Conservation (phyloP, 2,888 invertebrate genomes). For the Dicyrtoma fusca region DNA sequence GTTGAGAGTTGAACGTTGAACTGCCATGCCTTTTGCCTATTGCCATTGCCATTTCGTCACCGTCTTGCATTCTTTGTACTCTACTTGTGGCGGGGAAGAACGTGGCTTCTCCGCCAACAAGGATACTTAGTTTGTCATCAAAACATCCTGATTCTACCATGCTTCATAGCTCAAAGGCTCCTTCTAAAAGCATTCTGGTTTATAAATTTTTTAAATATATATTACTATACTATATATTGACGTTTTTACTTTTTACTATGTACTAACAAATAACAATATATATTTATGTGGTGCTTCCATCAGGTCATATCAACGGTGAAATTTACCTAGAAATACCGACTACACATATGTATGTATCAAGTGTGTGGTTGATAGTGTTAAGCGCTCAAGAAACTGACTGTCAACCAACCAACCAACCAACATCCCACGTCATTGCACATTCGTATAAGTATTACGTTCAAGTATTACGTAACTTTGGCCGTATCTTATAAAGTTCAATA, state of each 20-base stretch:
- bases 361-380: too few relatives aligned
- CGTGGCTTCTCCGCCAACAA: not conserved
- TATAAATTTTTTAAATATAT: constrained; percentile 32
- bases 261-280: constrained; percentile 3
- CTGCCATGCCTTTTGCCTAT: not conserved
- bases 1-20: not conserved
- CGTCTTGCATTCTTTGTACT: not conserved
- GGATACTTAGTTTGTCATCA: constrained; percentile 32
- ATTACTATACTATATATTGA: too few relatives aligned
- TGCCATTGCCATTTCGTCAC: not conserved
- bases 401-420: too few relatives aligned
- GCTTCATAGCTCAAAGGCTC: constrained; percentile 39
- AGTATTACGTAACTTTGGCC: too few relatives aligned
- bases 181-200: constrained; percentile 39
- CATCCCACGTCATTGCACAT: too few relatives aligned
- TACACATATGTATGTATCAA: too few relatives aligned
- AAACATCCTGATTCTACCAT: constrained; percentile 27
- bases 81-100: constrained; percentile 6
- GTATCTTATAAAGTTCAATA: too few relatives aligned
- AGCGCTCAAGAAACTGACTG: too few relatives aligned
- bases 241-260: not conserved
- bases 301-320: not conserved
- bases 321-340: too few relatives aligned
- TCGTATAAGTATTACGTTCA: too few relatives aligned
- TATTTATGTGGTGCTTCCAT: not conserved